Evolutionary conservation across 1,140 invertebrate genomes (phyloP).

Genomic region (Stenopsyche tienmushanensis): DNA sequence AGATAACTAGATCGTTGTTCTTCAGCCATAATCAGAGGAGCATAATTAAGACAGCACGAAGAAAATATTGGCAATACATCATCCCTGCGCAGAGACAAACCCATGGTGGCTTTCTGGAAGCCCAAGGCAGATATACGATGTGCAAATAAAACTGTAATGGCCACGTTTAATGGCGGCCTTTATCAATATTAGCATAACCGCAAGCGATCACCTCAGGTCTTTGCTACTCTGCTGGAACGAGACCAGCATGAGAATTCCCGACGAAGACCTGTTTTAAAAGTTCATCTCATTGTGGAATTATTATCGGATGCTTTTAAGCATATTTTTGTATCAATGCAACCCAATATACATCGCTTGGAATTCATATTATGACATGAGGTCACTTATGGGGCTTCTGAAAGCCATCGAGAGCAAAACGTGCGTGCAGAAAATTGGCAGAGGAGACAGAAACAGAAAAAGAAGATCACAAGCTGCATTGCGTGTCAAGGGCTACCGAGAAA

Average conservation of each 20-base stretch:
- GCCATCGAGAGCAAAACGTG: not conserved
- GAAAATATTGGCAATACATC: too few species aligned
- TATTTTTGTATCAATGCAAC: too few species aligned
- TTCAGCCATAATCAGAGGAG: too few species aligned
- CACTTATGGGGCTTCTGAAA: constrained; percentile 8
- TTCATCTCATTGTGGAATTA: too few species aligned
- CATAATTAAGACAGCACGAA: too few species aligned
- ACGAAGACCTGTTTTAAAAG: too few species aligned
- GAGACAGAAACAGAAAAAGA: constrained; percentile 23
- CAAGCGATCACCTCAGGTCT: not conserved
- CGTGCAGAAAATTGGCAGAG: constrained; percentile 30
- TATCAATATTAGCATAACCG: constrained; percentile 24
- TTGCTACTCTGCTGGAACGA: not conserved
- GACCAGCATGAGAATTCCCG: too few species aligned
- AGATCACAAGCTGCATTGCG: constrained; percentile 4
- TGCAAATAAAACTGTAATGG: constrained; percentile 34
- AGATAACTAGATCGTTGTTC: too few species aligned
- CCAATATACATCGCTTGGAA: too few species aligned
- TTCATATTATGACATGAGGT: too few species aligned
- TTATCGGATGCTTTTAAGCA: too few species aligned
- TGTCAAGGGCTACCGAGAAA: constrained; percentile 8
- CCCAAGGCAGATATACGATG: constrained; percentile 28
- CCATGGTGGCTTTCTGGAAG: not conserved
- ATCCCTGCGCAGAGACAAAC: too few species aligned
- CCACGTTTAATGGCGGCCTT: constrained; percentile 9